Base-by-base conservation (phyloP, 1,140 invertebrate species). In the Nebria ingens region DNA sequence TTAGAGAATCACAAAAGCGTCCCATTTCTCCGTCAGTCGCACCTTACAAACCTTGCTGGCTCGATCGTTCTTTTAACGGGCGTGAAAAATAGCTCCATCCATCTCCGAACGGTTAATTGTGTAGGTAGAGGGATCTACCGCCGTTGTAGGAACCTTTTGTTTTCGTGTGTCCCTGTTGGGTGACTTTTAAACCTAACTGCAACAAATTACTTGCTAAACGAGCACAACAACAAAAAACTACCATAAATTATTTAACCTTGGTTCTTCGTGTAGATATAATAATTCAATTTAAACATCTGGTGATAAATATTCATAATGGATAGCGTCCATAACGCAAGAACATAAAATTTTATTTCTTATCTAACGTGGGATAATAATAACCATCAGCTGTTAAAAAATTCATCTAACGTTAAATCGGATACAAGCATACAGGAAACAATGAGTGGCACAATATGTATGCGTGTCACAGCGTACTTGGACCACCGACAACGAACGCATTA, bases 91-190 rank as follows among this genome's bases (percentile, higher is more conserved):
- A 45, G 34, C 51, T 15, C 55, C 58, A 57, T 59, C 55, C 40
- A 59, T 59, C 58, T 52, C 40, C 58, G 51, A 59, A 50, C 58
- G 56, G 55, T 54, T 59, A 59, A 59, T 59, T 59, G 56, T 56
- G 50, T 21, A 54, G 55, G 52, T 53, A 56, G 23, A 34, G 34
- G 23, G 54, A 49, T 55, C 40, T 25, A n/a, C 20, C 38, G 54
- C 21, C 9, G 25, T 55, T 55, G 21, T 49, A 50, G 38, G 34
- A 38, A 19, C 12, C 19, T 13, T 15, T 55, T 21, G 11, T 40
- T 15, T 38, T 12, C 15, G 40, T 9, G 11, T 55, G 13, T 21
- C 45, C 19, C 20, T 49, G 40, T 45, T 50, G 4, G 4, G 4
- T 29, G 25, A 29, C 25, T 29, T 29, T 29, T 29, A 6, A 29